Percentiles rank a stretch among this genome's conserved stretches.
phyloP scores from a whole-genome alignment of 2,113 vertebrate species.

The Psammodynastes pulverulentus region DNA sequence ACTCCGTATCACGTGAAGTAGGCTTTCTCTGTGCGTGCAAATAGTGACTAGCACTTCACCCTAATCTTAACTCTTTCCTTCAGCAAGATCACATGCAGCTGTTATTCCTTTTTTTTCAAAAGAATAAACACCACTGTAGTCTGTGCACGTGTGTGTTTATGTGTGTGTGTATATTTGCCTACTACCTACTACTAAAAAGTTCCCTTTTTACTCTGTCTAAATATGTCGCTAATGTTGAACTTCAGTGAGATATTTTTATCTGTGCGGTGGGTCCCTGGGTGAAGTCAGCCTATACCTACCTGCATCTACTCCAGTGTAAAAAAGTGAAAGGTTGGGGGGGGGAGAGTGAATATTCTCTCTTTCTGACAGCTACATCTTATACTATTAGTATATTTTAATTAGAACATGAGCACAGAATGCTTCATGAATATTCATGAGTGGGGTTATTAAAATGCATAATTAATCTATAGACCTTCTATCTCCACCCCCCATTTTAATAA shows the following conservation, averaged over 20 bases:
- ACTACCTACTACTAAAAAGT: not conserved
- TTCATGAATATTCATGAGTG: slow-evolving; percentile 73
- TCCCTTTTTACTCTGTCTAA: not conserved
- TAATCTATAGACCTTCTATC: slow-evolving; percentile 47
- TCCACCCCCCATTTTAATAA: slow-evolving; percentile 55
- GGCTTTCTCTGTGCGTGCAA: not conserved
- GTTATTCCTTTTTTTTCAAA: not conserved
- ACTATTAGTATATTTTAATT: slow-evolving; percentile 72
- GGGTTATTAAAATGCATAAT: slow-evolving; percentile 71
- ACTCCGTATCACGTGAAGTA: not conserved
- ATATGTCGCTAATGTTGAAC: not conserved
- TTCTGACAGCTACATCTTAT: slow-evolving; percentile 55
- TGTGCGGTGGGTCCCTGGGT: not conserved
- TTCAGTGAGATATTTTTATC: not conserved
- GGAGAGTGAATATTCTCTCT: not conserved
- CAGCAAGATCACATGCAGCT: not conserved
- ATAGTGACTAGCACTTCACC: no score
- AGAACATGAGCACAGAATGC: slow-evolving; percentile 50
- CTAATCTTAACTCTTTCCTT: not conserved
- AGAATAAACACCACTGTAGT: not conserved
- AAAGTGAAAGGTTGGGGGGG: not conserved
- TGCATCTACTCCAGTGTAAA: not conserved
- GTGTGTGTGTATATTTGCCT: not conserved
- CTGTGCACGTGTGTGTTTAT: not conserved
- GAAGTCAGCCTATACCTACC: not conserved